A percentile compares a stretch with the other conserved stretches of the same genome.
Evolutionary conservation across 2,888 invertebrate species (phyloP).

Genomic region (Tinea trinotella): DNA sequence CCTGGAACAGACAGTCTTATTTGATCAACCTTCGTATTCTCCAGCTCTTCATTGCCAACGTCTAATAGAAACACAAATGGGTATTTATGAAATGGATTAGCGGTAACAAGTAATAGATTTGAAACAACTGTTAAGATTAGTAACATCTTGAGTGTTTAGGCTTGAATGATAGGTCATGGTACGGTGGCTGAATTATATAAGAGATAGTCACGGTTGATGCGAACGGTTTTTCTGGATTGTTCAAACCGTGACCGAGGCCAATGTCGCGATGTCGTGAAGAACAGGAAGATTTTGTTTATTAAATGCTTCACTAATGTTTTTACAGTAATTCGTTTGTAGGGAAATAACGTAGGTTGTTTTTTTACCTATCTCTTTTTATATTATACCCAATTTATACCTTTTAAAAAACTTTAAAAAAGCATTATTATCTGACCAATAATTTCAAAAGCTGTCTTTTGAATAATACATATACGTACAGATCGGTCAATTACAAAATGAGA

Average conservation of each 20-base stretch:
- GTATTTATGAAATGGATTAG: conserved; percentile 56
- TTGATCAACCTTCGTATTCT: conserved; percentile 51
- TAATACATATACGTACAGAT: no score
- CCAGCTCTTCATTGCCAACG: conserved; percentile 61
- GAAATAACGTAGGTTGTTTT: no score
- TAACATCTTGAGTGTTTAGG: conserved; percentile 38
- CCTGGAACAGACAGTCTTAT: conserved; percentile 54
- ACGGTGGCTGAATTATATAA: conserved; percentile 28
- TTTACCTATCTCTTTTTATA: no score
- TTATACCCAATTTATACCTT: no score
- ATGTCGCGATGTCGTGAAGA: conserved; percentile 32
- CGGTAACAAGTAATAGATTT: conserved; percentile 25
- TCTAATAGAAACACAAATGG: conserved; percentile 58
- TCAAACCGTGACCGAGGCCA: conserved; percentile 49
- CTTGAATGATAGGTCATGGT: conserved; percentile 43
- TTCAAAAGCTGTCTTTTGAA: no score
- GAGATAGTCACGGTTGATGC: conserved; percentile 46
- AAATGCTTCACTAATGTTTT: no score
- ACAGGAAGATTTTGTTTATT: no score
- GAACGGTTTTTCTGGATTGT: conserved; percentile 29
- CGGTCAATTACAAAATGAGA: no score
- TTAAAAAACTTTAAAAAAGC: no score
- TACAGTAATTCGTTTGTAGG: no score
- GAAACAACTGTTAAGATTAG: conserved; percentile 31
- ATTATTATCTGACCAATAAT: no score